Conservation (phyloP, 2,797 vertebrate genomes). For the Threskiornis aethiopicus region DNA sequence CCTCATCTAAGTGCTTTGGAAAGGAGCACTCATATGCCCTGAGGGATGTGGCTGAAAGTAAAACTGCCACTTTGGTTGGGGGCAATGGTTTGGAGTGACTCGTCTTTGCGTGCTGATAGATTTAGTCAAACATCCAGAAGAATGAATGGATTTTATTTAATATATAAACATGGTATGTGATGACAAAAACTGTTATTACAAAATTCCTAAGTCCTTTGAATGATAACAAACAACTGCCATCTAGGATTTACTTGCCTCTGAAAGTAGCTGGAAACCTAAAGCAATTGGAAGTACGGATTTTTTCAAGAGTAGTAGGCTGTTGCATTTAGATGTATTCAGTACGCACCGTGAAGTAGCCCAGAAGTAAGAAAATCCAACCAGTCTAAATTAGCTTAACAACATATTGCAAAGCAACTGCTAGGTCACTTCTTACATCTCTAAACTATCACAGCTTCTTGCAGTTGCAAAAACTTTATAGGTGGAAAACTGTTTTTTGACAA, state of each 20-base stretch:
- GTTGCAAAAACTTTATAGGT: neutral
- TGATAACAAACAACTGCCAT: neutral
- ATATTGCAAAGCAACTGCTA: neutral
- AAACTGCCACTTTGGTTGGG: neutral
- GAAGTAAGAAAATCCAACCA: neutral
- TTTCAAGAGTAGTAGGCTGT: neutral
- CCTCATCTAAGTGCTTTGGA: neutral
- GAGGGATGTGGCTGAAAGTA: neutral
- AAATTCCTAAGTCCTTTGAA: neutral
- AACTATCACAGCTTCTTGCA: neutral
- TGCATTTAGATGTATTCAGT: neutral
- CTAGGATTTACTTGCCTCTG: neutral
- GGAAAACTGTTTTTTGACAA: neutral
- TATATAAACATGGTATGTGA: neutral
- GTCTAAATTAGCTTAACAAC: neutral
- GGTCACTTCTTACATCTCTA: neutral
- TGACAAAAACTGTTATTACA: neutral
- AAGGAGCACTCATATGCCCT: neutral
- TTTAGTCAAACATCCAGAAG: neutral
- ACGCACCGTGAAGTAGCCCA: neutral
- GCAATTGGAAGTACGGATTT: neutral
- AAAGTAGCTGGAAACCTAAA: neutral
- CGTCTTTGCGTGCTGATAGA: neutral
- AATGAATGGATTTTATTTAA: slow-evolving; percentile 31
- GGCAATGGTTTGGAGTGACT: neutral